Percentiles rank a stretch among this genome's conserved stretches.
phyloP scores from a whole-genome alignment of 1,140 invertebrate genomes.

The Leptoteleia sp. region DNA sequence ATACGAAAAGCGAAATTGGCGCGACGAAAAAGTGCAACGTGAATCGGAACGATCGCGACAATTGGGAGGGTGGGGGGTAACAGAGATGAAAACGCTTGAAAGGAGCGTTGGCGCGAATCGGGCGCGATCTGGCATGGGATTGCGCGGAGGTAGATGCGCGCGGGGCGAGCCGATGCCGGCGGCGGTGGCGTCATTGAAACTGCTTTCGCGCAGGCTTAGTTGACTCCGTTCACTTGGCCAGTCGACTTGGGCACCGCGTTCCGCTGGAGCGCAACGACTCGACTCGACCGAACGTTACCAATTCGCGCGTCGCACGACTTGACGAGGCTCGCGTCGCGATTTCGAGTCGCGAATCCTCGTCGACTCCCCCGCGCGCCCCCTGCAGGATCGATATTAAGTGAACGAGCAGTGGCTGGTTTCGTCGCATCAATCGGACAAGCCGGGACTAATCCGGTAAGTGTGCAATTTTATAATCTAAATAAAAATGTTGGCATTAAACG shows the following conservation, averaged over 20 bases:
- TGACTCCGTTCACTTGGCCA: constrained; percentile 55
- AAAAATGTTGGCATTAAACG: too few relatives aligned
- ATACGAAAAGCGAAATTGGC: too few relatives aligned
- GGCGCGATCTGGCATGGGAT: too few relatives aligned
- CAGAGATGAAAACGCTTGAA: too few relatives aligned
- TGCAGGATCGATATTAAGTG: constrained; percentile 46
- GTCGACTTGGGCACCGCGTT: constrained; percentile 40
- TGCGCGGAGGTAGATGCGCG: constrained; percentile 62
- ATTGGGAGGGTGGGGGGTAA: too few relatives aligned
- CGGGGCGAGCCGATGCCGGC: constrained; percentile 25
- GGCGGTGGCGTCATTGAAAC: constrained; percentile 57
- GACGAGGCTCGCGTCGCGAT: constrained; percentile 34
- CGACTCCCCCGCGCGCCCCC: too few relatives aligned
- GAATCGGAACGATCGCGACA: too few relatives aligned
- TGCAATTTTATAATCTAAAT: neutral
- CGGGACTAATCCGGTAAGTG: constrained; percentile 29
- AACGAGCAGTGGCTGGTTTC: constrained; percentile 4
- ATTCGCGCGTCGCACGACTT: constrained; percentile 39
- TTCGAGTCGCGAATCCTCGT: constrained; percentile 16
- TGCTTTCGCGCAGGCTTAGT: constrained; percentile 52
- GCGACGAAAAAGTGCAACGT: too few relatives aligned
- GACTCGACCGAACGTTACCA: constrained; percentile 5
- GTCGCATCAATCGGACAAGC: too few relatives aligned
- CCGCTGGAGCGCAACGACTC: constrained; percentile 1
- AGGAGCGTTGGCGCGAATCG: too few relatives aligned